Conservation (phyloP, 2,888 invertebrate genomes). For the Caradrina clavipalpis region DNA sequence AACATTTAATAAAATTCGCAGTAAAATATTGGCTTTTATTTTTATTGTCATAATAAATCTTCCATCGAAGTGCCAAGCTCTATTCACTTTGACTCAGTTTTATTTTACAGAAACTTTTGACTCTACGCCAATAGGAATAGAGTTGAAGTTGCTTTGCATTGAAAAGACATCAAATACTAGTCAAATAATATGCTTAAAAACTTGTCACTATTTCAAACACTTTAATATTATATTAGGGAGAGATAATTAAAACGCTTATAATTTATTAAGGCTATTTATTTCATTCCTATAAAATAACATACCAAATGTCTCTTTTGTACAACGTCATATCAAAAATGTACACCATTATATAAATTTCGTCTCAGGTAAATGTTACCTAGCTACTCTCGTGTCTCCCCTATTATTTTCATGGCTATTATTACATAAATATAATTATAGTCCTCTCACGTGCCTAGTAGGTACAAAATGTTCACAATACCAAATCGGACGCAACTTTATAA, state of each 20-base stretch:
- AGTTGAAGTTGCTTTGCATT: no score
- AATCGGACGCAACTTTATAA: slow-evolving; percentile 60
- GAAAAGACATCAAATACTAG: no score
- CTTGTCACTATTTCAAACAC: background rate
- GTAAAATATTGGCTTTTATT: slow-evolving; percentile 58
- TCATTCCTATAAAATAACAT: slow-evolving; percentile 92
- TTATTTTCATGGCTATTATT: slow-evolving; percentile 81
- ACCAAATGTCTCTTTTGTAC: slow-evolving; percentile 92
- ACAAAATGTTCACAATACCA: slow-evolving; percentile 77
- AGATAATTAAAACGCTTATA: slow-evolving; percentile 59
- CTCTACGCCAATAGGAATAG: no score
- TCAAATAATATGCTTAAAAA: no score
- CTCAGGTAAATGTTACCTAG: slow-evolving; percentile 90
- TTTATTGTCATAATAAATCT: background rate
- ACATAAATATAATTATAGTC: slow-evolving; percentile 86
- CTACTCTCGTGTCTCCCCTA: slow-evolving; percentile 82
- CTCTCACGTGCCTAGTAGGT: slow-evolving; percentile 84
- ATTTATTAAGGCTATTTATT: slow-evolving; percentile 91
- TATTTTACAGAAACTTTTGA: no score
- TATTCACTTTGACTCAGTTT: no score
- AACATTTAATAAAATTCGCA: slow-evolving; percentile 81
- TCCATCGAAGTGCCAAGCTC: no score
- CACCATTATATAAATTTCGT: slow-evolving; percentile 91
- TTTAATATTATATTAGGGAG: slow-evolving; percentile 8
- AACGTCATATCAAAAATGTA: slow-evolving; percentile 92